Conservation (phyloP, 2,113 vertebrate genomes). For the Dasyprocta punctata region DNA sequence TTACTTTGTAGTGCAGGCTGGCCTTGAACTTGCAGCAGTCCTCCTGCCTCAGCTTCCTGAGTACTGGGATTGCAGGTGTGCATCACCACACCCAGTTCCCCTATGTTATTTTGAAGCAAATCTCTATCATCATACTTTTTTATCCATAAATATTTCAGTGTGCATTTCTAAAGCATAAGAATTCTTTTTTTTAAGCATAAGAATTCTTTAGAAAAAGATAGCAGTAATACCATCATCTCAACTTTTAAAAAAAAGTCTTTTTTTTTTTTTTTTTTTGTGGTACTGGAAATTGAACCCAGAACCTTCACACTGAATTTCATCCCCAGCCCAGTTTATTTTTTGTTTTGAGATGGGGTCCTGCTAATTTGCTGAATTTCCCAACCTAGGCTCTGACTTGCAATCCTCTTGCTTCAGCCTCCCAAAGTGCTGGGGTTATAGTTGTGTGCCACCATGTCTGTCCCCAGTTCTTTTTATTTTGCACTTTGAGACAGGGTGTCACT, state of each 20-base stretch:
- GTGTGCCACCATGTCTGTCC: neutral
- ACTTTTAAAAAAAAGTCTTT: neutral
- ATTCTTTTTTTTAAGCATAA: neutral
- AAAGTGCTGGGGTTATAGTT: neutral
- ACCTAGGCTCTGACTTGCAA: neutral
- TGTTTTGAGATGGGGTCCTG: neutral
- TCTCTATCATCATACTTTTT: neutral
- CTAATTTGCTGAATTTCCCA: neutral
- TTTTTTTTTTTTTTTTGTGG: neutral
- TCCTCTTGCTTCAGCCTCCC: neutral
- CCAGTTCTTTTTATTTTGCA: neutral
- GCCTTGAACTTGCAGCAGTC: neutral
- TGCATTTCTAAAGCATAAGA: conserved; percentile 15
- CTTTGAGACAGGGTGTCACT: neutral
- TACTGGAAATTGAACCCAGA: neutral
- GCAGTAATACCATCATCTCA: neutral
- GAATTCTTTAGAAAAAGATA: neutral
- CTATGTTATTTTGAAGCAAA: neutral
- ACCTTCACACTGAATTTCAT: neutral
- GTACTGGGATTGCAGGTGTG: neutral
- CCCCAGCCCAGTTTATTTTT: neutral
- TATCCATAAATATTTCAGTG: neutral
- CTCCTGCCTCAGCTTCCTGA: neutral
- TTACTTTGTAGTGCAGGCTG: neutral
- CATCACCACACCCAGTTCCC: neutral